phyloP scores from a whole-genome alignment of 1,140 invertebrate genomes.

The Eriocheir sinensis region DNA sequence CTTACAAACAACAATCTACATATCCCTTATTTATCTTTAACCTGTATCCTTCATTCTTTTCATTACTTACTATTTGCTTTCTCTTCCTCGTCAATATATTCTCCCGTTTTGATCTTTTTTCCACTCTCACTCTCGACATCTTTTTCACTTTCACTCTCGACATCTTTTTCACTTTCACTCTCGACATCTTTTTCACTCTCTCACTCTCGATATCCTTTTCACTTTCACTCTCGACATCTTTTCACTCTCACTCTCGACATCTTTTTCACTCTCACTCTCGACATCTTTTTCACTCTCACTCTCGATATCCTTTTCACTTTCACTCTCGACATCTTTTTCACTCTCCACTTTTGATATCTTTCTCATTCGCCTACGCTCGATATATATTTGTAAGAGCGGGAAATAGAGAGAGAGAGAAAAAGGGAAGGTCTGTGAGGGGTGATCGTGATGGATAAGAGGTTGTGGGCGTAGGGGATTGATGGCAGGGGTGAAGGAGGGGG shows the following conservation, averaged over 20 bases:
- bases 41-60: too few species aligned
- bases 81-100: too few species aligned
- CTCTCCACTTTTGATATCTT: conserved; percentile 8
- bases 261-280: conserved; percentile 42
- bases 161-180: too few species aligned
- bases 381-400: conserved; percentile 30
- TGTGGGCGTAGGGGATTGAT: not conserved
- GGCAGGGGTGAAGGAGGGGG: too few species aligned
- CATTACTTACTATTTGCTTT: too few species aligned
- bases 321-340: conserved; percentile 33
- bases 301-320: conserved; percentile 49
- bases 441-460: not conserved
- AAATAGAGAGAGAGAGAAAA: conserved; percentile 45
- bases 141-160: too few species aligned
- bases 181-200: too few species aligned
- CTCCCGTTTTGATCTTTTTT: too few species aligned
- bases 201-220: too few species aligned
- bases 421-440: not conserved
- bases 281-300: conserved; percentile 49
- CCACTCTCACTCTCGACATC: too few species aligned
- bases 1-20: not conserved
- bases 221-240: too few species aligned
- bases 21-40: not conserved
- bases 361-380: conserved; percentile 33
- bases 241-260: too few species aligned